These are phyloP conservation scores for Pelochelys cantorii DNA, from an alignment of 2,797 vertebrate genomes.

Conservation along the genomic window DNA sequence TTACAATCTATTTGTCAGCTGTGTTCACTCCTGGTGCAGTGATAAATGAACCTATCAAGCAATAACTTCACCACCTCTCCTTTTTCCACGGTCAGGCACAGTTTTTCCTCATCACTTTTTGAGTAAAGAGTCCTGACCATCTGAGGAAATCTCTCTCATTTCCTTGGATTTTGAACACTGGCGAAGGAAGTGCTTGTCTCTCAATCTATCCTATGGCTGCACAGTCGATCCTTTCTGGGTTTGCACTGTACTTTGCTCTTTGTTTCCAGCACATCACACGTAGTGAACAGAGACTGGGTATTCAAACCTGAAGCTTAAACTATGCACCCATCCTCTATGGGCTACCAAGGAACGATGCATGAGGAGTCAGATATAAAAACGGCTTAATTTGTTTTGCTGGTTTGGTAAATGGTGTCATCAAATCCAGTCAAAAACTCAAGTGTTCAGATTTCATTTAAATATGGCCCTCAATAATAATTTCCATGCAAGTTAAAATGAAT, in stretches of 20 bases:
- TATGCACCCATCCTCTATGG: background rate
- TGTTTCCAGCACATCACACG: background rate
- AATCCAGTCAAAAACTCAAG: background rate
- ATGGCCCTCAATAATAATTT: slow-evolving; percentile 13
- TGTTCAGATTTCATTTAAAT: slow-evolving; percentile 20
- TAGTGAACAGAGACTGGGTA: background rate
- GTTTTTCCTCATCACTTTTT: background rate
- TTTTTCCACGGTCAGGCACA: background rate
- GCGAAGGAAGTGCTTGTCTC: background rate
- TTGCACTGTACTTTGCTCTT: rapidly evolving
- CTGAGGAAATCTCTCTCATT: background rate
- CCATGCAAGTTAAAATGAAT: background rate
- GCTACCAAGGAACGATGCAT: rapidly evolving
- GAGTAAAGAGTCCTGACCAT: rapidly evolving
- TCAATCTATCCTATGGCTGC: background rate
- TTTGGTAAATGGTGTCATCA: slow-evolving; percentile 15
- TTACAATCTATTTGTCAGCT: background rate
- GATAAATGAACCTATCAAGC: background rate
- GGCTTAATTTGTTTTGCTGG: background rate
- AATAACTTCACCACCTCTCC: background rate
- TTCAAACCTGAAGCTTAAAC: rapidly evolving
- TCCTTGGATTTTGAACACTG: background rate
- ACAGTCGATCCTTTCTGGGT: background rate
- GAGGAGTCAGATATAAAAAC: background rate
- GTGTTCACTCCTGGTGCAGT: background rate